Evolutionary conservation across 1,140 invertebrate species (phyloP), one percentile per base, ranked within the genome.

Genomic region (Dufourea novaeangliae): DNA sequence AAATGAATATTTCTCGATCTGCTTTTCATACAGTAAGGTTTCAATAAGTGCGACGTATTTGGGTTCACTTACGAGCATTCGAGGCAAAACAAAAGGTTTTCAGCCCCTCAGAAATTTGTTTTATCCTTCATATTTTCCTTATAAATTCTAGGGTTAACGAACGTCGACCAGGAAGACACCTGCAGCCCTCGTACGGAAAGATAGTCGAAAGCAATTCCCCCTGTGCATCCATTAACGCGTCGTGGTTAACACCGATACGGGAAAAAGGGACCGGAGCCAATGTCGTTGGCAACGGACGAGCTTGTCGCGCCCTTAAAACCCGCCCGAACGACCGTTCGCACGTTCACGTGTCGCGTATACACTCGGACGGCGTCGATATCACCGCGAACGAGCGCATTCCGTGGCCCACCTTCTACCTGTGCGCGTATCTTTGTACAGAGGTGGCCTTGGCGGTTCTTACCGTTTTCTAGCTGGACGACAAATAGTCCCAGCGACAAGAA

Each of bases 281-380:
- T n/a, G n/a, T n/a, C n/a, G n/a, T n/a, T n/a, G n/a, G n/a, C n/a
- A n/a, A n/a, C n/a, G n/a, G n/a, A n/a, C n/a, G n/a, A n/a, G n/a
- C n/a, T n/a, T n/a, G n/a, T n/a, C n/a, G n/a, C 20, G 22, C 25
- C 22, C 34, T 32, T 56, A 20, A 37, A 69, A 69, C 27, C 32
- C 67, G 56, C 56, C 67, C 22, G 50, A 69, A 69, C 50, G 50
- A 56, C 27, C 50, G 22, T 69, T 69, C 39, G 5, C 29, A 14
- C 37, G 29, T 25, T 32, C 67, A 50, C 67, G 67, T 56, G 67
- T 50, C 54, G 50, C 67, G 67, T 68, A 46, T 54, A 54, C 37
- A 54, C 66, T 68, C 46, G 41, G n/a, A 37, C 66, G n/a, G 66
- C 44, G 44, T 52, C 64, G 64, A 68, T 68, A 50, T 20, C 44